Evolutionary conservation across 2,888 invertebrate species (phyloP).

Genomic region (Cosmia pyralina): DNA sequence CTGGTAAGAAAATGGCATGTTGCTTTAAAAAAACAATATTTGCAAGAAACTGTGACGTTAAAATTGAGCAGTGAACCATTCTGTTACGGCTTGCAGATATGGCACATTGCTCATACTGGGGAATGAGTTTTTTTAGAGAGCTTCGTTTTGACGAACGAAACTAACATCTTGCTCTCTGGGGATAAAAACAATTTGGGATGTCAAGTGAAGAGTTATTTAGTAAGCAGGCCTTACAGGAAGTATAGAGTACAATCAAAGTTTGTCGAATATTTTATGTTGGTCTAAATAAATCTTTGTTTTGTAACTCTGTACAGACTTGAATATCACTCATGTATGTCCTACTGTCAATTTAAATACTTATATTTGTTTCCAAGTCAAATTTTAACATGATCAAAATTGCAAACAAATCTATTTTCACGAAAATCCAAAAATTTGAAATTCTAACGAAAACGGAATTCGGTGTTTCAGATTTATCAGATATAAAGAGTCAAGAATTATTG

Average conservation of each 20-base stretch:
- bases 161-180: conserved; percentile 81
- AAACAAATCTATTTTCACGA: conserved; percentile 12
- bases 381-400: conserved; percentile 28
- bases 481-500: conserved; percentile 17
- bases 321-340: conserved; percentile 39
- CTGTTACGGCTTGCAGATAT: conserved; percentile 84
- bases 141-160: conserved; percentile 72
- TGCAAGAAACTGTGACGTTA: conserved; percentile 79
- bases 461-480: conserved; percentile 42
- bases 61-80: conserved; percentile 79
- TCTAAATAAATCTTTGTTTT: conserved; percentile 33
- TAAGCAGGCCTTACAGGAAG: conserved; percentile 60
- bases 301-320: conserved; percentile 15
- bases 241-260: conserved; percentile 50
- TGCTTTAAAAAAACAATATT: conserved; percentile 57
- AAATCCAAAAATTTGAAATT: conserved; percentile 1
- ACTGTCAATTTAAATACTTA: conserved; percentile 58
- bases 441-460: conserved; percentile 20
- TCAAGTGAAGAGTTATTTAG: conserved; percentile 89
- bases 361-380: conserved; percentile 25
- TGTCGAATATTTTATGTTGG: conserved; percentile 41
- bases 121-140: conserved; percentile 75
- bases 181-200: conserved; percentile 80
- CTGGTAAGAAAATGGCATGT: conserved; percentile 56
- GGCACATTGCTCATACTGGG: conserved; percentile 81